Percentiles rank a stretch among this genome's conserved stretches.
Conservation (phyloP, 2,888 invertebrate genomes). For the Cryptosula pallasiana region DNA sequence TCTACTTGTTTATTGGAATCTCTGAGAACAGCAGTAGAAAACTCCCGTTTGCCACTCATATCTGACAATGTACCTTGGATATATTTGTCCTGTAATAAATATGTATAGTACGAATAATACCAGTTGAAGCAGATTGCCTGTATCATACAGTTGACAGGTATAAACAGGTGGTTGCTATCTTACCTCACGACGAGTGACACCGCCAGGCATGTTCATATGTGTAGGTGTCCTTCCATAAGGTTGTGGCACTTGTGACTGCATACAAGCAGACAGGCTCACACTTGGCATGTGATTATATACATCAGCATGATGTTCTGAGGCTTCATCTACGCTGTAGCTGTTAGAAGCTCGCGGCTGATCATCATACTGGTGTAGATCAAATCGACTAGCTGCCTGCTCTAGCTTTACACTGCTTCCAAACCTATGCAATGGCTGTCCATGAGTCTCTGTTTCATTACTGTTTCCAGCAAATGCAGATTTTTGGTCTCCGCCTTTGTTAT, state of each 20-base stretch:
- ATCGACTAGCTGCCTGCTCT: background rate
- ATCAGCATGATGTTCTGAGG: conserved; percentile 5
- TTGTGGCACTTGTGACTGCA: conserved; percentile 71
- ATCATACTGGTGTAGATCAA: background rate
- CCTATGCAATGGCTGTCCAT: conserved; percentile 14
- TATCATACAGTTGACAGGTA: no score
- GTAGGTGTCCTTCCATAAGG: conserved; percentile 57
- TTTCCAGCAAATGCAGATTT: background rate
- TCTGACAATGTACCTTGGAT: conserved; percentile 1
- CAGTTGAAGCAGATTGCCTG: no score
- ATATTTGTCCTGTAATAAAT: conserved; percentile 12
- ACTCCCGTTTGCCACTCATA: background rate
- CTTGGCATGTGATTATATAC: conserved; percentile 25
- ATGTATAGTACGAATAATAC: no score
- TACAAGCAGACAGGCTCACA: conserved; percentile 64
- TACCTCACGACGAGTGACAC: conserved; percentile 66
- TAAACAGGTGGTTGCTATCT: no score
- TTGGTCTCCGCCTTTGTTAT: no score
- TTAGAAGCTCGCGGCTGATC: background rate
- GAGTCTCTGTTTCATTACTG: background rate
- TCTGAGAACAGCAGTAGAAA: background rate
- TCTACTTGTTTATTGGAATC: background rate
- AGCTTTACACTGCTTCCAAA: conserved; percentile 9
- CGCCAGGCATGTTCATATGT: conserved; percentile 71
- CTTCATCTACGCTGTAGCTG: background rate